Evolutionary conservation across 2,113 vertebrate species (phyloP), one percentile per base, ranked within the genome.

Genomic region (Vireo altiloquus): DNA sequence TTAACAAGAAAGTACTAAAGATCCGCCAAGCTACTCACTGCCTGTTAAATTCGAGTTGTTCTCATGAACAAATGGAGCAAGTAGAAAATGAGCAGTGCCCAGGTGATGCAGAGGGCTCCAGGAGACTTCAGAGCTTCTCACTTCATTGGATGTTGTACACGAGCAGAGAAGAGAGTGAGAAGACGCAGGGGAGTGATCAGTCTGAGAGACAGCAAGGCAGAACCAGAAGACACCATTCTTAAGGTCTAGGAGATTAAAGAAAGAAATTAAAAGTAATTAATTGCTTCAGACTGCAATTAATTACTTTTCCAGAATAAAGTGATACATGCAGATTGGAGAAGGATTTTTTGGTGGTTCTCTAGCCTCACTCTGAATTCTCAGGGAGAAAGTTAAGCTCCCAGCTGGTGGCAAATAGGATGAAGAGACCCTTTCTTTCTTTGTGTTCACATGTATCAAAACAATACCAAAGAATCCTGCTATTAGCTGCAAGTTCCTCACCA

Each of bases 161-260:
- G 0, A 82, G 22, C 23, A 79, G 21, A 60, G 40, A 46, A 39
- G 25, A 69, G 33, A 75, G 11, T 1, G 1, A 54, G 13, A 31
- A 81, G 60, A 47, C 2, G 3, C 28, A 64, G 1, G 3, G 22
- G 13, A 35, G 17, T 1, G 3, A 44, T 19, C 0, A 0, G 50
- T 39, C 44, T 25, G 9, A 68, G 28, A 88, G 12, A 60, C 13
- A 61, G 14, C 9, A 79, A 50, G 13, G 23, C 24, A 68, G 46
- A 80, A 74, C 12, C 9, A 74, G 56, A 1, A 13, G 52, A 46
- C 9, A 53, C 21, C 54, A 66, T 50, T 70, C 69, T 54, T 30
- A 42, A 61, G 68, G 31, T 22, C n/a, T 28, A 52, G 7, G 37
- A 79, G 37, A 85, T 39, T 16, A 69, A 94, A 87, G 42, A 56